Evolutionary conservation across 1,140 invertebrate species (phyloP).

Genomic region (Cataglyphis hispanica): DNA sequence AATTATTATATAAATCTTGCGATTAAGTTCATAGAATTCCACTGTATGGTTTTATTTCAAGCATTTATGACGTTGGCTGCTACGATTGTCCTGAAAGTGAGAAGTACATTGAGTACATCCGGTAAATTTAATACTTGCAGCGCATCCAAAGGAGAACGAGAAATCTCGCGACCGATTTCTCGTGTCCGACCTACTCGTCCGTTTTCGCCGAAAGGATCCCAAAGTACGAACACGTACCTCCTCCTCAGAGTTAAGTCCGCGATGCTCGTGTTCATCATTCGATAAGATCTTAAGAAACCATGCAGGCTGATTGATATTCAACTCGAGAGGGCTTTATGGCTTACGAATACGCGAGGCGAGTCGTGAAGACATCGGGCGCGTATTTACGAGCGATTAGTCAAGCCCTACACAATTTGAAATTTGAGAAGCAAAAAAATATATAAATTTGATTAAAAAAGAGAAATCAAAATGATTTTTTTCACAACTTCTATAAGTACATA

Average conservation of each 20-base stretch:
- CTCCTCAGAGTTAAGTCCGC: constrained; percentile 26
- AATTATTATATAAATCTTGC: too few species aligned
- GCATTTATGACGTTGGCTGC: neutral
- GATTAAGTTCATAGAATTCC: neutral
- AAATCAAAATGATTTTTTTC: too few species aligned
- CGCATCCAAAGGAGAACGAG: constrained; percentile 3
- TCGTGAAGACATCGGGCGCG: constrained; percentile 62
- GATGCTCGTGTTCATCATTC: constrained; percentile 39
- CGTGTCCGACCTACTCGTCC: neutral
- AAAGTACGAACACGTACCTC: constrained; percentile 57
- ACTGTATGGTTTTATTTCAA: neutral
- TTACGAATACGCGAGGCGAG: constrained; percentile 70
- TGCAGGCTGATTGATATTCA: constrained; percentile 68
- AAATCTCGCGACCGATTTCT: constrained; percentile 34
- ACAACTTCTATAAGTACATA: too few species aligned
- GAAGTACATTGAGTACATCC: neutral
- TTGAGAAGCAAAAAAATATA: neutral
- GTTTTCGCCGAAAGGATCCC: constrained; percentile 37
- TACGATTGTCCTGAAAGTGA: neutral
- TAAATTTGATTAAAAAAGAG: neutral
- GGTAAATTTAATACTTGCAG: neutral
- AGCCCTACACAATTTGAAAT: constrained; percentile 41
- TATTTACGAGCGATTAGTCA: constrained; percentile 74
- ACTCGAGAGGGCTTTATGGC: constrained; percentile 67
- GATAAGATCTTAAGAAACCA: constrained; percentile 68